phyloP scores from a whole-genome alignment of 2,888 invertebrate species.

The Zelleria hepariella region DNA sequence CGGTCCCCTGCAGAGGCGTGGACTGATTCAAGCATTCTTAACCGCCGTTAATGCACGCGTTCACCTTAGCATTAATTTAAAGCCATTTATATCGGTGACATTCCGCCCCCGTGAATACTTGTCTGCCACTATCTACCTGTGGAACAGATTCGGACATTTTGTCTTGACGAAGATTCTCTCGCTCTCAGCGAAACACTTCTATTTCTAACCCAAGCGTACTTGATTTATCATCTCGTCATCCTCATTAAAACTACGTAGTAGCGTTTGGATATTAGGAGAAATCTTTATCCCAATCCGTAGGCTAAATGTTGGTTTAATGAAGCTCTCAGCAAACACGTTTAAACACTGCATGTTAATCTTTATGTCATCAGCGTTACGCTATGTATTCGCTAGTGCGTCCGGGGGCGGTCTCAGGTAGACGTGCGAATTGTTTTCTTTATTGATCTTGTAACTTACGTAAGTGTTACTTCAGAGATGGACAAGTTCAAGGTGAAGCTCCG shows the following conservation, averaged over 20 bases:
- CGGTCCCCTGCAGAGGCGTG: slow-evolving; percentile 34
- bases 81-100: slow-evolving; percentile 33
- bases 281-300: neutral
- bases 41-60: slow-evolving; percentile 32
- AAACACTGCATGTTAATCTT: slow-evolving; percentile 2
- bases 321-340: slow-evolving; percentile 6
- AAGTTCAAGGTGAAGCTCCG: slow-evolving; percentile 54
- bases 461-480: slow-evolving; percentile 32
- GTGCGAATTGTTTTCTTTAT: slow-evolving; percentile 57
- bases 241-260: neutral
- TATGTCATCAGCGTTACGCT: slow-evolving; percentile 7
- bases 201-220: neutral
- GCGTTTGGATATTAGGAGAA: neutral
- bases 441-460: slow-evolving; percentile 52
- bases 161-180: neutral
- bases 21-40: slow-evolving; percentile 29
- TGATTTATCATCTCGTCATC: neutral
- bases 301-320: slow-evolving; percentile 19
- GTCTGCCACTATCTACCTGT: slow-evolving; percentile 14
- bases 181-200: neutral
- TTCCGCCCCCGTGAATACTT: slow-evolving; percentile 33
- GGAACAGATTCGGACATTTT: slow-evolving; percentile 6
- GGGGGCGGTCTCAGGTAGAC: slow-evolving; percentile 30
- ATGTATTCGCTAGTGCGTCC: slow-evolving; percentile 13
- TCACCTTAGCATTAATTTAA: slow-evolving; percentile 48